A percentile compares a stretch with the other conserved stretches of the same genome.
Evolutionary conservation across 2,797 vertebrate genomes (phyloP).

Genomic region (Rhinatrema bivittatum): DNA sequence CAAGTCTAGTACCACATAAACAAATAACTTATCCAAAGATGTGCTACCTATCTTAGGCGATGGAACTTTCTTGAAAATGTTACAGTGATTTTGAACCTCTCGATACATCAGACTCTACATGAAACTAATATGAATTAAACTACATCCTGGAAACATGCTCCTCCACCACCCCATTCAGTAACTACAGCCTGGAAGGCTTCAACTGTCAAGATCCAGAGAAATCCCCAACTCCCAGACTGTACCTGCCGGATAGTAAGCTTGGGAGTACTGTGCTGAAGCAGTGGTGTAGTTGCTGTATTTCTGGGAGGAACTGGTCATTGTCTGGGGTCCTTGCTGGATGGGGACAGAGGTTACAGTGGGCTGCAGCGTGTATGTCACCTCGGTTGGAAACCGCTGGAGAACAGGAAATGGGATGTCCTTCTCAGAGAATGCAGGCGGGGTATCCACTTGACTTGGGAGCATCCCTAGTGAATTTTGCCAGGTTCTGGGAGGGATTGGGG

Average conservation of each 20-base stretch:
- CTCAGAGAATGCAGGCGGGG: conserved; percentile 39
- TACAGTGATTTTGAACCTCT: too few relatives aligned
- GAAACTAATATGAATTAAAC: too few relatives aligned
- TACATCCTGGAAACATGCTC: too few relatives aligned
- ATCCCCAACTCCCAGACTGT: too few relatives aligned
- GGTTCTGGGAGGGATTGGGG: conserved; percentile 44
- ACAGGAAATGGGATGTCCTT: conserved; percentile 43
- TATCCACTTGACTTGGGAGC: conserved; percentile 35
- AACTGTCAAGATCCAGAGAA: background rate
- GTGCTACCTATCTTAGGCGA: too few relatives aligned
- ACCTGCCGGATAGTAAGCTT: conserved; percentile 60
- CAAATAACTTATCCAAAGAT: too few relatives aligned
- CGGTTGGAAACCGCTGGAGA: conserved; percentile 35
- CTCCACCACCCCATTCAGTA: too few relatives aligned
- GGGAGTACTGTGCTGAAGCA: conserved; percentile 37
- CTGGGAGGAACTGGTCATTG: conserved; percentile 23
- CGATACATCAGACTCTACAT: too few relatives aligned
- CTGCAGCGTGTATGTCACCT: conserved; percentile 37
- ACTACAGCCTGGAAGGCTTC: too few relatives aligned
- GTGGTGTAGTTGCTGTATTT: conserved; percentile 37
- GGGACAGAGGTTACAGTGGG: conserved; percentile 38
- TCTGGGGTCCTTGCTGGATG: conserved; percentile 40
- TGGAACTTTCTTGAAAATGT: too few relatives aligned
- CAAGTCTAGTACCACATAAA: too few relatives aligned
- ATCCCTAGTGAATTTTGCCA: conserved; percentile 48